phyloP scores from a whole-genome alignment of 2,888 invertebrate genomes.

The Ethmia dodecea region DNA sequence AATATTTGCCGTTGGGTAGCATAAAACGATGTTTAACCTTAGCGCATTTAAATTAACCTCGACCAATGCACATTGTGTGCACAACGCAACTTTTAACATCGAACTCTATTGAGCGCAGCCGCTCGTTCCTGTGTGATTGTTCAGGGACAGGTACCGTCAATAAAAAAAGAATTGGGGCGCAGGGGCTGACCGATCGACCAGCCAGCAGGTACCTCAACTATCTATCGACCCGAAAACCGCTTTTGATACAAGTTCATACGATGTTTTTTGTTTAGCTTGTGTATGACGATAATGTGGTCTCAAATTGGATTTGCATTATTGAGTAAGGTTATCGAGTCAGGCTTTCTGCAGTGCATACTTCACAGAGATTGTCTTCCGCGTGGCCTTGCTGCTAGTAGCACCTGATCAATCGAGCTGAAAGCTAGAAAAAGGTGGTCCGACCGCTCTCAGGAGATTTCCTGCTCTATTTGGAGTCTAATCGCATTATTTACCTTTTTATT shows the following conservation, averaged over 20 bases:
- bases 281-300: slow-evolving; percentile 18
- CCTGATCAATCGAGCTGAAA: slow-evolving; percentile 24
- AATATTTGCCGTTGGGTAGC: slow-evolving; percentile 17
- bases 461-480: no score
- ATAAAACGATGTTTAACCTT: slow-evolving; percentile 21
- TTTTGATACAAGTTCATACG: slow-evolving; percentile 50
- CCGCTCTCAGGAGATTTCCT: slow-evolving; percentile 42
- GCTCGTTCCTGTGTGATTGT: slow-evolving; percentile 64
- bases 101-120: slow-evolving; percentile 21
- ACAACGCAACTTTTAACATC: slow-evolving; percentile 9
- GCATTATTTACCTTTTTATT: no score
- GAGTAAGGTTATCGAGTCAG: slow-evolving; percentile 57
- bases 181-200: slow-evolving; percentile 44
- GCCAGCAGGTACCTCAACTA: slow-evolving; percentile 64
- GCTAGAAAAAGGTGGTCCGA: slow-evolving; percentile 21
- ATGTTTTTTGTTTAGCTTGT: slow-evolving; percentile 24
- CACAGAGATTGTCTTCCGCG: slow-evolving; percentile 72
- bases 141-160: slow-evolving; percentile 52
- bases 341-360: slow-evolving; percentile 44
- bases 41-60: slow-evolving; percentile 22
- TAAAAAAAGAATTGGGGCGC: slow-evolving; percentile 45
- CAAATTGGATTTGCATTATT: slow-evolving; percentile 38
- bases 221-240: slow-evolving; percentile 41
- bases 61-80: slow-evolving; percentile 17
- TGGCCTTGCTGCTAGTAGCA: slow-evolving; percentile 53